Base-by-base conservation (phyloP, 2,888 invertebrate genomes). In the Ectemnius cavifrons region DNA sequence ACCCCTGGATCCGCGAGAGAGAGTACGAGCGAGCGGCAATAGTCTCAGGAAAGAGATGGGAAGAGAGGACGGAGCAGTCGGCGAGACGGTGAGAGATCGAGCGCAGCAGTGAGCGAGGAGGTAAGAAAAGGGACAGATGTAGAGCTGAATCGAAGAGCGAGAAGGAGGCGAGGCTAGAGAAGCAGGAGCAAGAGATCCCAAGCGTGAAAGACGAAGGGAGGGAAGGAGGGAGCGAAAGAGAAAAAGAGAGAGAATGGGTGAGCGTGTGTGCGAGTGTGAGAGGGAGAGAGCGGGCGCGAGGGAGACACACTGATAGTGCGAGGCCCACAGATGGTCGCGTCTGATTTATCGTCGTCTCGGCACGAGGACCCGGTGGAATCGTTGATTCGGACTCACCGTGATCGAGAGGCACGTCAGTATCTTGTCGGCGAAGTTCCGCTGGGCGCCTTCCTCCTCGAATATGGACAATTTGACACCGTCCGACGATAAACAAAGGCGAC, bases 401-500 rank as follows among this genome's bases (percentile, higher is more conserved):
- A 91, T 88, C 77, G 89, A 87, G 71, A 91, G 87, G 81, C 89
- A 91, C 82, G 87, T 85, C 68, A 86, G 84, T 79, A 92, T 94
- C 93, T 94, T 94, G 92, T 93, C 93, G 93, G 93, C 93, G 90
- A 94, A 93, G 89, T 92, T 93, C 89, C 94, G 93, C 92, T 94
- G 94, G 91, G 93, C 92, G 92, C 94, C 94, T 93, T 94, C 94
- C 93, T 94, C 94, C 92, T 94, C 94, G 92, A 95, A 95, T 92
- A 95, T 94, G 93, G 94, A 94, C 92, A 94, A 93, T 92, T 94
- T 94, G 92, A 93, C 94, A 93, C 95, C 95, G 93, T 94, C 91
- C 85, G 91, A 89, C 93, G 96, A 96, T 94, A 97, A 95, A 94
- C 96, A 97, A 94, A 97, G 95, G 93, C 96, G 96, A 95, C 96